Evolutionary conservation across 1,140 invertebrate genomes (phyloP).

Genomic region (Charaxes varanes): DNA sequence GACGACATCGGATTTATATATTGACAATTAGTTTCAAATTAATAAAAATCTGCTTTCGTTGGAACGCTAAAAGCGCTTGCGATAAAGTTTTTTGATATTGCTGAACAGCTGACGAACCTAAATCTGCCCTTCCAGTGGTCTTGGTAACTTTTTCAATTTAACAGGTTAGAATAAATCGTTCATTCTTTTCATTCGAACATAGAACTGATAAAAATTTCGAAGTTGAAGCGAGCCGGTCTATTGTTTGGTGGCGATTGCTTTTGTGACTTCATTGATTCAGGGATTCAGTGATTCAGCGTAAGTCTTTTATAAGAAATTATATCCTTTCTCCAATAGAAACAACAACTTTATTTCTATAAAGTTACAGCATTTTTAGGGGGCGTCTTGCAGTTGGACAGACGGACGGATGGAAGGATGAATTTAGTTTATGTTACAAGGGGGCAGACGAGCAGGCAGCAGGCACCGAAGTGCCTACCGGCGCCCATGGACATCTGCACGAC

Average conservation of each 20-base stretch:
- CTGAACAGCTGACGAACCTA: slow-evolving; percentile 61
- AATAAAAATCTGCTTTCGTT: slow-evolving; percentile 43
- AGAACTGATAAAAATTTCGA: slow-evolving; percentile 64
- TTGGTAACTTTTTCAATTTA: slow-evolving; percentile 71
- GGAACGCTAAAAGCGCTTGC: slow-evolving; percentile 41
- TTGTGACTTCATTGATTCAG: too few relatives aligned
- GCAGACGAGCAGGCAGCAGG: too few relatives aligned
- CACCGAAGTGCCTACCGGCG: too few relatives aligned
- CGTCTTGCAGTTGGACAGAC: too few relatives aligned
- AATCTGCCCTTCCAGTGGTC: slow-evolving; percentile 64
- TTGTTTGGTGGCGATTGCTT: slow-evolving; percentile 50
- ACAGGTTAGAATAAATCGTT: slow-evolving; percentile 71
- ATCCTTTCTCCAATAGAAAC: too few relatives aligned
- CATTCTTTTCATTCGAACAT: slow-evolving; percentile 70
- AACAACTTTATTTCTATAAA: too few relatives aligned
- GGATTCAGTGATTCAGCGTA: too few relatives aligned
- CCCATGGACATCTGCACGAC: too few relatives aligned
- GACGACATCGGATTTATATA: slow-evolving; percentile 27
- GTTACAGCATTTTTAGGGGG: too few relatives aligned
- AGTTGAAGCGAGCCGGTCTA: slow-evolving; percentile 36
- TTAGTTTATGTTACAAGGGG: too few relatives aligned
- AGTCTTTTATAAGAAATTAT: too few relatives aligned
- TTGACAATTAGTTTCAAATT: slow-evolving; percentile 44
- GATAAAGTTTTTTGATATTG: slow-evolving; percentile 70
- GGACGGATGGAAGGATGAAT: too few relatives aligned